Evolutionary conservation across 2,797 vertebrate genomes (phyloP).

Genomic region (Hoplostethus mediterraneus): DNA sequence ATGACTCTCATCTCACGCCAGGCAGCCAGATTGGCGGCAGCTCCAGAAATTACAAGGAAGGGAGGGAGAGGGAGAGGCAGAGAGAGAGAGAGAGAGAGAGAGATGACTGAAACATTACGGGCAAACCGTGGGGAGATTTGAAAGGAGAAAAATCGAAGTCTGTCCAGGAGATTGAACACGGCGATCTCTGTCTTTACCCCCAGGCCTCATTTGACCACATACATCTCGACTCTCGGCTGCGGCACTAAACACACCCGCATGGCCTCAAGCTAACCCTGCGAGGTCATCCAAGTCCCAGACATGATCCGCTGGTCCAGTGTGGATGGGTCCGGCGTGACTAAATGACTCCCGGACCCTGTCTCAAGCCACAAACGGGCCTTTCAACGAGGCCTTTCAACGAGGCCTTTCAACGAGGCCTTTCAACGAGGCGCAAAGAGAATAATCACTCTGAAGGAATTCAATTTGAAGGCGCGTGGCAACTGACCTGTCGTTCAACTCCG

Average conservation of each 20-base stretch:
- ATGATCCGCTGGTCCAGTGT: neutral
- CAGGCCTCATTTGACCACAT: constrained; percentile 28
- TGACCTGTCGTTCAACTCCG: no score
- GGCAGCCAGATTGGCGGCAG: constrained; percentile 22
- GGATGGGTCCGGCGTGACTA: neutral
- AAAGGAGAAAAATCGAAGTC: neutral
- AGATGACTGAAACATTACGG: constrained; percentile 1
- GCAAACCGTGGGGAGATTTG: constrained; percentile 23
- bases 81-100: neutral
- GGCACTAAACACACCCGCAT: constrained; percentile 4
- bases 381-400: no score
- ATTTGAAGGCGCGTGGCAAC: no score
- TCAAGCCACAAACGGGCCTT: no score
- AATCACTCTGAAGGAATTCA: no score
- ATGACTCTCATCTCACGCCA: constrained; percentile 14
- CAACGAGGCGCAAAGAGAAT: no score
- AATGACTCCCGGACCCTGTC: no score
- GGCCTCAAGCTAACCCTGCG: constrained; percentile 16
- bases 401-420: no score
- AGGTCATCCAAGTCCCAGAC: neutral
- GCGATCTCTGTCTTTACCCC: constrained; percentile 11
- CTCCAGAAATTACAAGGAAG: neutral
- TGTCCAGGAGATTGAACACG: neutral
- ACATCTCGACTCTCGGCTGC: constrained; percentile 14
- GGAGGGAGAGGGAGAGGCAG: neutral